Base-by-base conservation (phyloP, 2,797 vertebrate genomes). In the Poecilia wingei region DNA sequence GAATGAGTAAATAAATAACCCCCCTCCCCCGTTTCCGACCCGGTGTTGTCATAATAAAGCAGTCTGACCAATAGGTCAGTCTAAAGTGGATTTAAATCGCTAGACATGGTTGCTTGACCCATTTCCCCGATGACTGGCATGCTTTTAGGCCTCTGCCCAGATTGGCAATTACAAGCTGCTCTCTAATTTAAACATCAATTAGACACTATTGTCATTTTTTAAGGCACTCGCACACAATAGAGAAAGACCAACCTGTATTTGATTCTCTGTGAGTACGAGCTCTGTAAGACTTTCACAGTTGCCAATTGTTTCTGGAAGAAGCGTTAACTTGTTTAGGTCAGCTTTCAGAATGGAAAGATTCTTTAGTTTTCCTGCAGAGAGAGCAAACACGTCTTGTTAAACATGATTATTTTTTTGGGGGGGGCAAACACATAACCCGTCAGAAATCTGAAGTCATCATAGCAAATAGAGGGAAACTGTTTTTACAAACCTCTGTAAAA, bases 261-360 rank as follows among this genome's bases (percentile, higher is more conserved):
- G 96, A 88, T 99, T 99, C 94, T 99, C 98, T 39, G 98, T 99
- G 72, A 99, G 96, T 89, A 99, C 97, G 72, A 99, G 96, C 82
- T 99, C 98, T 4, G 97, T 98, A 89, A 99, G 97, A 94, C 94
- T 97, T 95, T 98, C 98, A 87, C 98, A 99, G 92, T 97, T 97
- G 49, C 98, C 98, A 57, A 99, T 96, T 66, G 96, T 96, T 91
- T 99, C 98, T 0, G 98, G 97, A 85, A 99, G 90, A 71, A 97
- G 96, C 25, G 93, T 85, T 75, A 99, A 96, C 64, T 96, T 95
- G 91, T 99, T 99, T 93, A 99, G 98, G 93, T 99, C 98, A 59
- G 95, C 97, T 93, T 99, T 99, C 91, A 99, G 90, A 88, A 99
- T 99, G 0, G 98, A 99, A 71, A 99, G 96, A 45, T 94, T 97